Percentiles rank a stretch among this genome's conserved stretches.
Evolutionary conservation across 2,113 vertebrate species (phyloP).

Genomic region (Dermatemys mawii): DNA sequence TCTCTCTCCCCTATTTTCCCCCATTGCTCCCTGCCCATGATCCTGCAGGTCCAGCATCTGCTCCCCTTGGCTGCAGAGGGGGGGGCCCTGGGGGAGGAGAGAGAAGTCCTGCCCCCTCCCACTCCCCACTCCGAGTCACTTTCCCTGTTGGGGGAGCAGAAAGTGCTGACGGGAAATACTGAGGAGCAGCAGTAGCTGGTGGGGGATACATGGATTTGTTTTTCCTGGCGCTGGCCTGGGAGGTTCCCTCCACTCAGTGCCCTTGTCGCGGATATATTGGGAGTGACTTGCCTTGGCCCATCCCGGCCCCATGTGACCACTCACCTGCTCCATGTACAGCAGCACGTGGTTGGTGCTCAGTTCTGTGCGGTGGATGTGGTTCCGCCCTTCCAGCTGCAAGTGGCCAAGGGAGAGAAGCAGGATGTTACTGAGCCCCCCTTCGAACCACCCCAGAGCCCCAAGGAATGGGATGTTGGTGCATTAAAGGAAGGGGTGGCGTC

Average conservation of each 20-base stretch:
- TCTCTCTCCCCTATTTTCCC: not conserved
- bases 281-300: not conserved
- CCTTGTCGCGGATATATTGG: not conserved
- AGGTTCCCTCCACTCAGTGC: not conserved
- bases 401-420: not conserved
- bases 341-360: slow-evolving; percentile 43
- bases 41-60: not conserved
- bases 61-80: not conserved
- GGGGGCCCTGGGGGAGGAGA: not conserved
- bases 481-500: not conserved
- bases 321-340: slow-evolving; percentile 58
- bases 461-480: not conserved
- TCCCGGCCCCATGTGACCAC: not conserved
- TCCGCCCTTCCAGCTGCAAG: slow-evolving; percentile 17
- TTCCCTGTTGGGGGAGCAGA: too few species aligned
- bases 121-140: too few species aligned
- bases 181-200: not conserved
- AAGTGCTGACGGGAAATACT: not conserved
- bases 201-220: not conserved
- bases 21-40: too few species aligned
- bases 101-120: not conserved
- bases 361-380: slow-evolving; percentile 47
- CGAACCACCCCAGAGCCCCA: not conserved
- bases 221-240: not conserved
- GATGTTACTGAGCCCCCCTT: not conserved